A percentile compares a stretch with the other conserved stretches of the same genome.
Conservation (phyloP, 2,888 invertebrate species). For the Julus scanicus region DNA sequence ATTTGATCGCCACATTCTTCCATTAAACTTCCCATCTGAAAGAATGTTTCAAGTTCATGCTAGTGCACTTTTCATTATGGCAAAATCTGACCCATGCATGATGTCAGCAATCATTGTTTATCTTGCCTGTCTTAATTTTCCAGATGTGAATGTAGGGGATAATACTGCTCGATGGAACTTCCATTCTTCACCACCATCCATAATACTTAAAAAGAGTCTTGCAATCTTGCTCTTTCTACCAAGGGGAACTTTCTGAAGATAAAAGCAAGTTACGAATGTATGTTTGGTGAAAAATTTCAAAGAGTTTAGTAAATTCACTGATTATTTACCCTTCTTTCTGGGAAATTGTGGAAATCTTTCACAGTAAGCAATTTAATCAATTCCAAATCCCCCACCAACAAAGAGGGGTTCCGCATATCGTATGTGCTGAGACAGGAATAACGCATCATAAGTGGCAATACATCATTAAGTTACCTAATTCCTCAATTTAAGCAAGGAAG, state of each 20-base stretch:
- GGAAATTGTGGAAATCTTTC: slow-evolving; percentile 46
- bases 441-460: background rate
- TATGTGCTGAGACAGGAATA: background rate
- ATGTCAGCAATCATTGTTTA: background rate
- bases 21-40: slow-evolving; percentile 55
- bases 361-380: slow-evolving; percentile 14
- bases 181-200: slow-evolving; percentile 52
- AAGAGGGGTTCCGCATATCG: slow-evolving; percentile 13
- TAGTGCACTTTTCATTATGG: too few relatives aligned
- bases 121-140: slow-evolving; percentile 54
- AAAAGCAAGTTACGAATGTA: background rate
- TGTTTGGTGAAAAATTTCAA: too few relatives aligned
- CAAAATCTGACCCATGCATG: too few relatives aligned
- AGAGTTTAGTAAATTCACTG: background rate
- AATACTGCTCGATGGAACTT: slow-evolving; percentile 51
- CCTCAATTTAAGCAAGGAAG: background rate
- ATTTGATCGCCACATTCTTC: slow-evolving; percentile 60
- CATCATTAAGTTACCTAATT: background rate
- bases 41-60: background rate
- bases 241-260: background rate
- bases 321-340: slow-evolving; percentile 48
- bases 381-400: slow-evolving; percentile 44
- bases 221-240: background rate
- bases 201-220: background rate
- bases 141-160: slow-evolving; percentile 55